Conservation (phyloP, 2,113 vertebrate genomes). For the Pachycephala philippinensis region DNA sequence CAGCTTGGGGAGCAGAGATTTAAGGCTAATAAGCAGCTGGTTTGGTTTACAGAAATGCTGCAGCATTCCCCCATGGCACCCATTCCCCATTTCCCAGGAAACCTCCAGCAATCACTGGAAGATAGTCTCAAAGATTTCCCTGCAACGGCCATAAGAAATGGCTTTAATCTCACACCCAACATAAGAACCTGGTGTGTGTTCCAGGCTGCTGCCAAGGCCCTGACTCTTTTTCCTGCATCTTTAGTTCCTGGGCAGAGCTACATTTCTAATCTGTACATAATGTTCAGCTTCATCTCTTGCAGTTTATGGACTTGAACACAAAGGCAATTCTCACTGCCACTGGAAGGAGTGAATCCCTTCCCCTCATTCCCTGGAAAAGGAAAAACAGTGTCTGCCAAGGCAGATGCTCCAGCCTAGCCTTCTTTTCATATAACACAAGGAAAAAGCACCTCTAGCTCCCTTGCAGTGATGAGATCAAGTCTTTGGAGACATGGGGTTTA, state of each 20-base stretch:
- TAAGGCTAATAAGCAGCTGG: not conserved
- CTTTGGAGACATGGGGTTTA: not conserved
- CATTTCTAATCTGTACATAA: not conserved
- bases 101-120: not conserved
- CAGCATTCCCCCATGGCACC: not conserved
- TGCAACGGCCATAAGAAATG: not conserved
- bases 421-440: not conserved
- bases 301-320: not conserved
- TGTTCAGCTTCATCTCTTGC: not conserved
- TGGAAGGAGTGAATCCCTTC: not conserved
- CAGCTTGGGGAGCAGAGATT: not conserved
- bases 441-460: not conserved
- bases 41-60: not conserved
- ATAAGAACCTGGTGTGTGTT: not conserved
- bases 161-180: not conserved
- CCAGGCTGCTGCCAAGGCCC: not conserved
- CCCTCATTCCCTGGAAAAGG: not conserved
- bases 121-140: not conserved
- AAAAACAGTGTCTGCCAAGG: not conserved
- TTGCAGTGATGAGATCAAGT: not conserved
- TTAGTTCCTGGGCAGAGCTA: not conserved
- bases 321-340: not conserved
- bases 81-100: not conserved
- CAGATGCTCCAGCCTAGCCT: not conserved
- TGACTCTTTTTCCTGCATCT: not conserved